Evolutionary conservation across 2,113 vertebrate species (phyloP).

Genomic region (Tachuris rubrigastra): DNA sequence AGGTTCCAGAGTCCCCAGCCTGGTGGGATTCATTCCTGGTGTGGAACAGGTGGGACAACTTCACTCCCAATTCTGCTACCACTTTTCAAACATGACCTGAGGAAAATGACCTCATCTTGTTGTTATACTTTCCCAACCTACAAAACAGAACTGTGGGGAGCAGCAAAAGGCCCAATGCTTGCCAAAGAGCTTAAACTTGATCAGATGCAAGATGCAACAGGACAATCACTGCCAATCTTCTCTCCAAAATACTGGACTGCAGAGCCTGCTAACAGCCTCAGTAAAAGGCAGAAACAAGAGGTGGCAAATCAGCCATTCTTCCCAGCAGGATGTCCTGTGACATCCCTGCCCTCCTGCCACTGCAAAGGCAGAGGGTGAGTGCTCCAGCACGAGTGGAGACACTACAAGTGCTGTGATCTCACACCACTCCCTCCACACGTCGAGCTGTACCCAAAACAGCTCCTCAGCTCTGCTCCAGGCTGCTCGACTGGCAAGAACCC

Average conservation of each 20-base stretch:
- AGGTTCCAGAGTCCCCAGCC: background rate
- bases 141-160: background rate
- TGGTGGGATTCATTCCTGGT: background rate
- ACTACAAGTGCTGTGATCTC: rapidly evolving
- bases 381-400: background rate
- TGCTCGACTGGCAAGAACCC: background rate
- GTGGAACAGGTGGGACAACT: background rate
- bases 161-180: background rate
- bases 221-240: background rate
- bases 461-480: background rate
- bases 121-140: background rate
- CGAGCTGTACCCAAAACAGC: rapidly evolving
- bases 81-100: background rate
- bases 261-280: background rate
- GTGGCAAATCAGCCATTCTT: background rate
- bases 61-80: background rate
- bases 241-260: rapidly evolving
- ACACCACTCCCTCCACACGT: rapidly evolving
- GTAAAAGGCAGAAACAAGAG: background rate
- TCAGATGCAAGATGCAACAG: background rate
- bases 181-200: background rate
- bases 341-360: background rate
- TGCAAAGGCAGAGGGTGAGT: background rate
- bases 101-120: background rate
- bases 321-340: background rate